Base-by-base conservation (phyloP, 2,113 vertebrate species). In the Sardina pilchardus region DNA sequence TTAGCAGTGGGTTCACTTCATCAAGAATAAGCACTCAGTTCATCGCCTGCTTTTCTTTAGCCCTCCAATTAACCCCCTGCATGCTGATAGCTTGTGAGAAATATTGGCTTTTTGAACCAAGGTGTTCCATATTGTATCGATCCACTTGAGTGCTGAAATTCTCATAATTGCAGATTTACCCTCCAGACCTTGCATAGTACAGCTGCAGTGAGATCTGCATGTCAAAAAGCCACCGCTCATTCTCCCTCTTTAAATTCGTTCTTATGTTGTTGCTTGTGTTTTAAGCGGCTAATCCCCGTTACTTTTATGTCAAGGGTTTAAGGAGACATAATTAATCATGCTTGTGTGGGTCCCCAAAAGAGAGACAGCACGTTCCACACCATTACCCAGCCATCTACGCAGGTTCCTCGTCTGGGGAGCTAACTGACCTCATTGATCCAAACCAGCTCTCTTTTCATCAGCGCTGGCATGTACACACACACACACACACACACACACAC, bases 371-470 rank as follows among this genome's bases (percentile, higher is more conserved):
- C 42, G 48, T 78, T 84, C 43, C 43, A 36, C 59, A 67, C 56
- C 82, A 44, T 80, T 83, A 83, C 67, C 82, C 36, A 83, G 67
- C 26, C 85, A 82, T 47, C 6, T 67, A 63, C n/a, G 26, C 44
- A 17, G 26, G 53, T 42, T 30, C 39, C 56, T 78, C 39, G 43
- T 82, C 16, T 8, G 43, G 42, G 34, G n/a, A 36, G 26, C 81
- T 44, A 84, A 59, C 78, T 14, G 56, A 50, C 36, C 50, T 10
- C 85, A 44, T 86, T 86, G 56, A 82, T 84, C 39, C 34, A 53
- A 44, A 26, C 50, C 56, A 82, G 86, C 82, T 43, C 81, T 82
- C 42, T 48, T 81, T 44, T 71, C 48, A 30, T 83, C 50, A 34
- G 30, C 36, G n/a, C 82, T 21, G 50, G 36, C 82, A 30, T 14